These are phyloP conservation scores for Helicoverpa assulta DNA, from an alignment of 2,888 invertebrate genomes.

Conservation along the genomic window DNA sequence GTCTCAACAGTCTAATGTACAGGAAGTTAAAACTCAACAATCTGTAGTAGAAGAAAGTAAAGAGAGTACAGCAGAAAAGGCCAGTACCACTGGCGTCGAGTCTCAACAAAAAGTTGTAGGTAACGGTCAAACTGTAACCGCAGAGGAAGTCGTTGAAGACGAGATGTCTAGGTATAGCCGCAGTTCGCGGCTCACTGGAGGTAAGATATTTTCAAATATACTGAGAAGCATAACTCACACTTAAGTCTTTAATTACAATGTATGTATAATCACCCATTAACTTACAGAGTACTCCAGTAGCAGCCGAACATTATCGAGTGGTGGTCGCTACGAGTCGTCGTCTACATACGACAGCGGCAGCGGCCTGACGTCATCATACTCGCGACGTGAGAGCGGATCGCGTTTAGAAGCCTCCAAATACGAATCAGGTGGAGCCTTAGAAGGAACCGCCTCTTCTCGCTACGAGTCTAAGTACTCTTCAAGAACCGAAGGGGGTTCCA, in stretches of 20 bases:
- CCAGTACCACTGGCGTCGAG: conserved; percentile 66
- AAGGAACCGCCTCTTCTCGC: conserved; percentile 77
- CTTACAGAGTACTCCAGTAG: conserved; percentile 84
- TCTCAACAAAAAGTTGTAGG: conserved; percentile 63
- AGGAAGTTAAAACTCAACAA: conserved; percentile 58
- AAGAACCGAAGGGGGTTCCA: conserved; percentile 61
- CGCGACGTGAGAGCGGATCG: conserved; percentile 84
- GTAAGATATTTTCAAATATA: conserved; percentile 72
- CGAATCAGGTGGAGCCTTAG: conserved; percentile 76
- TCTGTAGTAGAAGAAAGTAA: conserved; percentile 60
- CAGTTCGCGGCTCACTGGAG: conserved; percentile 91
- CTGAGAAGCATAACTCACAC: no score
- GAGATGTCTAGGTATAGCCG: conserved; percentile 91
- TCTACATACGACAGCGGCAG: conserved; percentile 74
- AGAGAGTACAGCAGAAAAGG: conserved; percentile 46
- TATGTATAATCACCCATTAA: background rate
- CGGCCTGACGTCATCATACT: conserved; percentile 75
- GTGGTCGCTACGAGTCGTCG: conserved; percentile 83
- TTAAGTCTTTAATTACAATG: no score
- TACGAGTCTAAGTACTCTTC: conserved; percentile 83
- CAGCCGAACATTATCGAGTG: conserved; percentile 78
- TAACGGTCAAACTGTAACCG: conserved; percentile 84
- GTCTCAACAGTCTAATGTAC: conserved; percentile 52
- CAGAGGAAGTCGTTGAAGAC: conserved; percentile 79
- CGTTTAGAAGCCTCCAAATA: conserved; percentile 77